phyloP scores from a whole-genome alignment of 2,888 invertebrate species.

The Sisyra terminalis region DNA sequence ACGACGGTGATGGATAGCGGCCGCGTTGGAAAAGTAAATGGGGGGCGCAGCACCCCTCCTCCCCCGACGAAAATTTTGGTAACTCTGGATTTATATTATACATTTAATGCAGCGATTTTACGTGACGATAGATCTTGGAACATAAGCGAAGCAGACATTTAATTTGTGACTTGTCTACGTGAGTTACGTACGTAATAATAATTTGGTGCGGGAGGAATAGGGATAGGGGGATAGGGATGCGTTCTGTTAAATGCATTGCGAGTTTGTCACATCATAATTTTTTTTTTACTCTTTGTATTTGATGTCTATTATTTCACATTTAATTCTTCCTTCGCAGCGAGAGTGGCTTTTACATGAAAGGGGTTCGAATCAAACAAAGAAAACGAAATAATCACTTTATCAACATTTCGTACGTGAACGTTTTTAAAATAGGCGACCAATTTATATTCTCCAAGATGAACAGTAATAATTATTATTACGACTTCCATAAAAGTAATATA shows the following conservation, averaged over 20 bases:
- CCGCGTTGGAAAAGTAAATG: slow-evolving; percentile 11
- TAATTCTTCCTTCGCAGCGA: too few relatives aligned
- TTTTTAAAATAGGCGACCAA: too few relatives aligned
- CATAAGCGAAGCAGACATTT: slow-evolving; percentile 3
- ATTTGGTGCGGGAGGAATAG: background rate
- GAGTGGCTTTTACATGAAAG: too few relatives aligned
- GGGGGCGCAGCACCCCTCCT: too few relatives aligned
- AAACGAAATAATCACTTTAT: too few relatives aligned
- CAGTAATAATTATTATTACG: too few relatives aligned
- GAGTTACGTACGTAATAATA: background rate
- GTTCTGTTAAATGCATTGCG: background rate
- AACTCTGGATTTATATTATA: slow-evolving; percentile 7
- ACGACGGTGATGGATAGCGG: slow-evolving; percentile 12
- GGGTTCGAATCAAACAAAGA: too few relatives aligned
- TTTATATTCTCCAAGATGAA: too few relatives aligned
- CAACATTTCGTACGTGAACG: too few relatives aligned
- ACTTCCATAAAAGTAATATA: too few relatives aligned
- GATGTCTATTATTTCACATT: background rate
- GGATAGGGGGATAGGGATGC: background rate
- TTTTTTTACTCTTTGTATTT: background rate
- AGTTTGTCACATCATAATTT: too few relatives aligned
- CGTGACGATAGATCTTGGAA: background rate
- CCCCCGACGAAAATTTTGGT: too few relatives aligned
- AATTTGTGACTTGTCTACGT: slow-evolving; percentile 2
- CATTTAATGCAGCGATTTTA: slow-evolving; percentile 4